Base-by-base conservation (phyloP, 1,140 invertebrate species). In the Habropoda laboriosa region DNA sequence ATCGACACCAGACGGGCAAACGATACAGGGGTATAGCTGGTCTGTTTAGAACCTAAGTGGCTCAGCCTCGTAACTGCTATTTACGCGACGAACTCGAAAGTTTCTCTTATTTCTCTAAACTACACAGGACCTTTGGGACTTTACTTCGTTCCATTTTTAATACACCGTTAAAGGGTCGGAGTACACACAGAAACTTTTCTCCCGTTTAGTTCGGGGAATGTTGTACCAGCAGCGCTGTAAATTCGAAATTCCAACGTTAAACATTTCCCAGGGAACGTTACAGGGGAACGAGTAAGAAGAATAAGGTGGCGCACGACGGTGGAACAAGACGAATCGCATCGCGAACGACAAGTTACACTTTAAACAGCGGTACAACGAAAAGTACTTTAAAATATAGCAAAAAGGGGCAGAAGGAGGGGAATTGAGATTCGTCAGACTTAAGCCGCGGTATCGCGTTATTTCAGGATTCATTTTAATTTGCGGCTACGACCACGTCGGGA, bases 381-480 rank as follows among this genome's bases (percentile, higher is more conserved):
- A 32, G 27, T 66, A 66, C 63, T 66, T 49, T 32, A 12, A 66
- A 66, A 66, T 49, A 40, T 12, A 3, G 63, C 3, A 8, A n/a
- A 32, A n/a, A 47, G 16, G 27, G 7, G 6, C 1, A 35, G 18
- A 18, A 10, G 16, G 35, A 47, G 5, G 8, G 3, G 42, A 18
- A 18, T 51, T n/a, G 21, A n/a, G 18, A 67, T 67, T 51, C 32
- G 64, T 53, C 16, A 24, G 64, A n/a, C 10, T 49, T 27, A 32
- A 13, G 5, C 35, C n/a, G 4, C 4, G 10, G 6, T 8, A 57
- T 58, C 57, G 16, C 12, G 21, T 58, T 47, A 35, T 71, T 71
- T 58, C 51, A 6, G 53, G 30, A 21, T 71, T 32, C 24, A 16
- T 58, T 71, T 71, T 40, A 30, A 57, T 57, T 58, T 45, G n/a